Percentiles rank a stretch among this genome's conserved stretches.
Conservation (phyloP, 2,888 invertebrate genomes). For the Anthophora plumipes region DNA sequence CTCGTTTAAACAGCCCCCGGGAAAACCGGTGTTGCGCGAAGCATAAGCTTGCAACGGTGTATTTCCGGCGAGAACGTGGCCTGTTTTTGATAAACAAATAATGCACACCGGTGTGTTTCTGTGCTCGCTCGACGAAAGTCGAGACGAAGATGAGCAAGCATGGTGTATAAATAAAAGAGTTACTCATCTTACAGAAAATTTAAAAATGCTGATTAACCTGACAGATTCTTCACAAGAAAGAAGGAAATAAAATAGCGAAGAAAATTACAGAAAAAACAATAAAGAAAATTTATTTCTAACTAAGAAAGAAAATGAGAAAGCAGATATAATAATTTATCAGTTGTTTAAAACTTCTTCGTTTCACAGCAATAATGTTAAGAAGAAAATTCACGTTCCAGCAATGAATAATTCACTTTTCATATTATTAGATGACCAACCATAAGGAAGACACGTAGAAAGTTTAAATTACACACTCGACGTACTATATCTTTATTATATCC, state of each 20-base stretch:
- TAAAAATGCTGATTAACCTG: too few relatives aligned
- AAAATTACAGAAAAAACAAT: too few relatives aligned
- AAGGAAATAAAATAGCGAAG: too few relatives aligned
- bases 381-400: too few relatives aligned
- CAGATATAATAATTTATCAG: too few relatives aligned
- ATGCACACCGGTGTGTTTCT: slow-evolving; percentile 15
- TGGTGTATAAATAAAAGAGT: neutral
- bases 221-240: too few relatives aligned
- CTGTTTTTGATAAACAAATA: slow-evolving; percentile 26
- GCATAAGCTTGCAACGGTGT: neutral
- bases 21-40: neutral
- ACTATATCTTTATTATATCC: neutral
- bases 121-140: neutral
- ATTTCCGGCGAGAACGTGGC: neutral
- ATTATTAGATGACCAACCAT: too few relatives aligned
- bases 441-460: neutral
- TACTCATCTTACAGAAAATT: neutral
- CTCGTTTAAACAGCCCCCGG: slow-evolving; percentile 23
- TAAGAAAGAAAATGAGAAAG: too few relatives aligned
- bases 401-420: too few relatives aligned
- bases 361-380: too few relatives aligned
- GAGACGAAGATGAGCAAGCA: neutral
- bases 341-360: too few relatives aligned
- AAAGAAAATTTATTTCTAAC: too few relatives aligned
- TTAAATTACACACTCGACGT: neutral